Conservation (phyloP, 2,113 vertebrate species). For the Anas platyrhynchos region DNA sequence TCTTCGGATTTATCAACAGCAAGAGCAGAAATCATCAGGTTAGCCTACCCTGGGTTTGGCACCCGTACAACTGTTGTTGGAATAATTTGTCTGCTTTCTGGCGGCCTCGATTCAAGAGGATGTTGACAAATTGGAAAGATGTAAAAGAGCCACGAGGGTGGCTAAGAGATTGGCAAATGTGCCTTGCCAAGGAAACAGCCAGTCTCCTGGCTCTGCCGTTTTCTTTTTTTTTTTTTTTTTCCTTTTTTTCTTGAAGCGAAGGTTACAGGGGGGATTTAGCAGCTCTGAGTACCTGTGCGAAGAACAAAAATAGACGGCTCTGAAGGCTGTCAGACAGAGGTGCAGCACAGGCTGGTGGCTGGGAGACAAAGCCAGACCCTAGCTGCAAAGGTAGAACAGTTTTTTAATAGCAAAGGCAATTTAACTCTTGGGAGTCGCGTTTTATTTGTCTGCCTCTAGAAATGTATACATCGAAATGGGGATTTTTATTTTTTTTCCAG, state of each 20-base stretch:
- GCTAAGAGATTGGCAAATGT: constrained; percentile 22
- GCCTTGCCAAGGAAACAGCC: constrained; percentile 6
- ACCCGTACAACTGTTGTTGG: not conserved
- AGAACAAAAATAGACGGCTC: not conserved
- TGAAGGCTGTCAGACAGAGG: not conserved
- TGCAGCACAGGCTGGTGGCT: not conserved
- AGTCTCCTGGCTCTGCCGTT: not conserved
- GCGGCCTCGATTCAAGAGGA: constrained; percentile 8
- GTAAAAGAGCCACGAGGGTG: constrained; percentile 38
- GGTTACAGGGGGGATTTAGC: not conserved
- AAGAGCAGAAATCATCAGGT: constrained; percentile 49
- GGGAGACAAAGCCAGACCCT: not conserved
- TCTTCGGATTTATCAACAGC: not conserved
- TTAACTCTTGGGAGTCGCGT: not conserved
- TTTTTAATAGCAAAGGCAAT: not conserved
- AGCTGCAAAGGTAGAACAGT: not conserved
- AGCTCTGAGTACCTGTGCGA: not conserved
- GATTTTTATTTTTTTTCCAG: not conserved
- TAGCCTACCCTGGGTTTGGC: constrained; percentile 1
- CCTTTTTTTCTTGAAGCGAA: not conserved
- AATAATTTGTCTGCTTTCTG: constrained; percentile 36
- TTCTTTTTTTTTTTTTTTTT: not conserved
- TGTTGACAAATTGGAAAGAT: constrained; percentile 52
- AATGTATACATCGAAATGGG: accelerated
- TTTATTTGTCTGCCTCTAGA: not conserved